A percentile compares a stretch with the other conserved stretches of the same genome.
Conservation (phyloP, 2,888 invertebrate genomes). For the Coremacera marginata region DNA sequence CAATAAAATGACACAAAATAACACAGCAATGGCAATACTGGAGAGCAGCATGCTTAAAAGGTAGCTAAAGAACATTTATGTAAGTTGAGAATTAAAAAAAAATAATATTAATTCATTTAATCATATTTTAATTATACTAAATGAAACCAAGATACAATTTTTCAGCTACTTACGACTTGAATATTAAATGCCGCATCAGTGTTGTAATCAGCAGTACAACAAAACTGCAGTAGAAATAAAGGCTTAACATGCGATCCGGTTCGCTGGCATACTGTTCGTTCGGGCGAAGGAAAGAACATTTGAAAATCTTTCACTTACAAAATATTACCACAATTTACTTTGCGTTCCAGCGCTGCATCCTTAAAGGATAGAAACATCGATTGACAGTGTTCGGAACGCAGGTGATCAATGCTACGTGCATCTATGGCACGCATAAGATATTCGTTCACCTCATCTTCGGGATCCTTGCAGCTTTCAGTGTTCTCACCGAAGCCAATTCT, state of each 20-base stretch:
- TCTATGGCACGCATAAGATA: slow-evolving; percentile 96
- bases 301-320: too few species aligned
- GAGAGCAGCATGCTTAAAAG: slow-evolving; percentile 50
- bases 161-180: slow-evolving; percentile 73
- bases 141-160: too few species aligned
- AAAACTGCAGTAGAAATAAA: slow-evolving; percentile 87
- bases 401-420: slow-evolving; percentile 90
- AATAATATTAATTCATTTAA: not conserved
- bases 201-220: slow-evolving; percentile 79
- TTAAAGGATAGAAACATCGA: slow-evolving; percentile 88
- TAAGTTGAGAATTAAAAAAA: not conserved
- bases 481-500: slow-evolving; percentile 82
- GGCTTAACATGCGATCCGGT: slow-evolving; percentile 86
- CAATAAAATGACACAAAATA: slow-evolving; percentile 61
- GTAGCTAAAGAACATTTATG: not conserved
- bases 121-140: not conserved
- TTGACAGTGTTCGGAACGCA: slow-evolving; percentile 89
- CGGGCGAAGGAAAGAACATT: not conserved
- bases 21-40: slow-evolving; percentile 56
- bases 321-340: slow-evolving; percentile 71
- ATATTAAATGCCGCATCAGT: slow-evolving; percentile 77
- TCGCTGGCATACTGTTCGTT: slow-evolving; percentile 81
- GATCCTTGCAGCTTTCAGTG: slow-evolving; percentile 78
- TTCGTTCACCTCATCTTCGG: slow-evolving; percentile 95
- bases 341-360: slow-evolving; percentile 82